Evolutionary conservation across 2,888 invertebrate species (phyloP), one percentile per base, ranked within the genome.

Genomic region (Drosophila prostipennis): DNA sequence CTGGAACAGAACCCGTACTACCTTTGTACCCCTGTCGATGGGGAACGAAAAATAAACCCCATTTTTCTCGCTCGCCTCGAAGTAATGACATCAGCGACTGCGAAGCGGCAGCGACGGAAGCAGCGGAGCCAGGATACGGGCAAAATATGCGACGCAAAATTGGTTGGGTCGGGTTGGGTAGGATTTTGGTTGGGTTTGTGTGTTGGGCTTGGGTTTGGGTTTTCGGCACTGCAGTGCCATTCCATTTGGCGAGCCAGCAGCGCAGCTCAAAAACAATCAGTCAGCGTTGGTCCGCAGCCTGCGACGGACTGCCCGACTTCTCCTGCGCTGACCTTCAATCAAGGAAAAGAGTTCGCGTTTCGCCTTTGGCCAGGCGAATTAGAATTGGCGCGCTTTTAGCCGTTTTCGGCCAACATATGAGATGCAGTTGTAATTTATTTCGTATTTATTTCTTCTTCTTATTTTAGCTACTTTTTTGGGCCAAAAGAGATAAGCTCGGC

Each of bases 11-110:
- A 45, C 32, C 16, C 23, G 23, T 37, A 19, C 65, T 43, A 54
- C 65, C 65, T 64, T 64, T 64, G 65, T 52, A 63, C 64, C 51
- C 51, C 51, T 48, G 48, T 48, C 34, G 48, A 67, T 65, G 67
- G 54, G 54, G 39, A 61, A 48, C 26, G 36, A 55, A 60, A 57
- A 54, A 54, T 64, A 51, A 56, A 64, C 65, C 60, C 54, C 43
- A 67, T 43, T 65, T 43, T 65, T 63, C 67, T 53, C 53, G 58
- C 34, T 42, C 23, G 53, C 51, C 29, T 69, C 45, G 48, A 63
- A 77, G 77, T 85, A 89, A 89, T 87, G 87, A 82, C 80, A 89
- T 89, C 89, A 87, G 75, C 74, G 76, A 46, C 53, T 26, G 63
- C 54, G 63, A 36, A 63, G 57, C 52, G 57, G 63, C 73, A 64